These are phyloP conservation scores for Lynx canadensis DNA, from an alignment of 2,113 vertebrate genomes.

Conservation along the genomic window DNA sequence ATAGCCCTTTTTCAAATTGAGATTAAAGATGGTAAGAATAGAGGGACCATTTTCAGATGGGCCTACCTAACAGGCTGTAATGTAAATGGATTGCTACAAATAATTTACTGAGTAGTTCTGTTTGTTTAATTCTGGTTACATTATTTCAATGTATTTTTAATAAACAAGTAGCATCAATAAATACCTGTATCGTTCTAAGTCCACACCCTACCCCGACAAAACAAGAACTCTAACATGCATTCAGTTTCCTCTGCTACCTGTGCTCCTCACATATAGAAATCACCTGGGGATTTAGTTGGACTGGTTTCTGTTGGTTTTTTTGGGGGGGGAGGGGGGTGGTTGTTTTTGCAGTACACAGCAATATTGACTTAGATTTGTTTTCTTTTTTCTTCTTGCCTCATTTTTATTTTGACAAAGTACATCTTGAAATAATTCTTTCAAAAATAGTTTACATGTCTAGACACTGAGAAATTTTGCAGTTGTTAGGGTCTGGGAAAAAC, in stretches of 20 bases:
- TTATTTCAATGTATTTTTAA: slow-evolving; percentile 37
- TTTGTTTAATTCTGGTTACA: not conserved
- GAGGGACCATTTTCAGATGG: not conserved
- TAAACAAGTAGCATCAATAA: not conserved
- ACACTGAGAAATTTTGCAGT: not conserved
- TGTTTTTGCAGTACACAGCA: not conserved
- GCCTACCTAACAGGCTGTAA: not conserved
- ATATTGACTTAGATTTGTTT: slow-evolving; percentile 33
- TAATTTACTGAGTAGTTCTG: slow-evolving; percentile 22
- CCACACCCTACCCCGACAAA: not conserved
- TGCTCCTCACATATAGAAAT: not conserved
- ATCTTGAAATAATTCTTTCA: slow-evolving; percentile 30
- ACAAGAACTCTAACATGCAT: not conserved
- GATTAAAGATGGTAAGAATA: not conserved
- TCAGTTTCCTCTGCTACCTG: not conserved
- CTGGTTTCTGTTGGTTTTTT: not conserved
- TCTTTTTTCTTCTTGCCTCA: not conserved
- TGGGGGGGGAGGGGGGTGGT: not conserved
- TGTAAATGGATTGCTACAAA: not conserved
- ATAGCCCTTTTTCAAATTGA: not conserved
- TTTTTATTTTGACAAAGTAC: slow-evolving; percentile 17
- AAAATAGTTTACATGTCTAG: slow-evolving; percentile 16
- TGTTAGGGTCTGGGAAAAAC: not conserved
- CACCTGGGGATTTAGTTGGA: not conserved
- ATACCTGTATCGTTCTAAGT: not conserved